A percentile compares a stretch with the other conserved stretches of the same genome.
phyloP scores from a whole-genome alignment of 2,113 vertebrate genomes.

The Cyanocitta stelleri region DNA sequence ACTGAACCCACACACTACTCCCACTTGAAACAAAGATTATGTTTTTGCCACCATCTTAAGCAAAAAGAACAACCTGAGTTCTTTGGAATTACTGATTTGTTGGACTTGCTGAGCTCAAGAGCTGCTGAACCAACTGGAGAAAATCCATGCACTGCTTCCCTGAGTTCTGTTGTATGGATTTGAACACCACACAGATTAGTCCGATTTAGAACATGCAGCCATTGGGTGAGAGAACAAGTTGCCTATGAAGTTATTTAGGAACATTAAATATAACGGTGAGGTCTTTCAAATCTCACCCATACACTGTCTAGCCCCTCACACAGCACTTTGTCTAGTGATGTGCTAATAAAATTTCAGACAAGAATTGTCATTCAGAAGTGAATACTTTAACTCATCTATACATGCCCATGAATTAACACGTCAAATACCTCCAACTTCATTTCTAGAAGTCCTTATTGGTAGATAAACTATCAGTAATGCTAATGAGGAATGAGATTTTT shows the following conservation, averaged over 20 bases:
- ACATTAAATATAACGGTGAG: neutral
- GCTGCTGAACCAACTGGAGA: neutral
- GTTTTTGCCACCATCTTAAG: neutral
- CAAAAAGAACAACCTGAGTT: neutral
- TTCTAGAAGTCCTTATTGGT: neutral
- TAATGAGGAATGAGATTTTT: neutral
- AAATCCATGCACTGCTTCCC: fast-evolving
- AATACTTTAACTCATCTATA: neutral
- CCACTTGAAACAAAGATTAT: neutral
- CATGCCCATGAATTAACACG: neutral
- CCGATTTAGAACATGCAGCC: neutral
- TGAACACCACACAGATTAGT: neutral
- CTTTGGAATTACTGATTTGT: neutral
- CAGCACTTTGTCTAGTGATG: neutral
- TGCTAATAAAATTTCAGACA: neutral
- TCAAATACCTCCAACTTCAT: neutral
- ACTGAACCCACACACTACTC: neutral
- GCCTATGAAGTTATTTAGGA: neutral
- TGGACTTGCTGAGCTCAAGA: neutral
- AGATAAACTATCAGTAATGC: neutral
- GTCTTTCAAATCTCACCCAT: neutral
- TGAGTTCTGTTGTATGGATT: neutral
- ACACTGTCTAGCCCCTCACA: neutral
- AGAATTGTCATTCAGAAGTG: neutral
- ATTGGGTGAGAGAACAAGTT: neutral